phyloP scores from a whole-genome alignment of 1,140 invertebrate genomes.

The Calliopsis andreniformis region DNA sequence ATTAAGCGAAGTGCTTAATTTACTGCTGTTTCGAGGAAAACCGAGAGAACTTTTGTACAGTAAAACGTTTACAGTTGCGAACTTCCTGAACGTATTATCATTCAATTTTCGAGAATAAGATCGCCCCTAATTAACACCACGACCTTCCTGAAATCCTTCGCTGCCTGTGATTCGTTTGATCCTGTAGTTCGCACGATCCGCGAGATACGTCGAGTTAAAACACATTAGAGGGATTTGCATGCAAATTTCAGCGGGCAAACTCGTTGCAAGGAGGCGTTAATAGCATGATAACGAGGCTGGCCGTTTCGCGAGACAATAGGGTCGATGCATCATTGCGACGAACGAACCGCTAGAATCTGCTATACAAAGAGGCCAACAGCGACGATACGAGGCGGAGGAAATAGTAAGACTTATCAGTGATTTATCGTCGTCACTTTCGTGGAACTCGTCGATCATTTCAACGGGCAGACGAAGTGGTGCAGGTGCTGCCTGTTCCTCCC shows the following conservation, averaged over 20 bases:
- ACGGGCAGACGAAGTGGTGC: slow-evolving; percentile 14
- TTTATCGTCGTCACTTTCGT: slow-evolving; percentile 58
- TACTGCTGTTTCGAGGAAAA: too few species aligned
- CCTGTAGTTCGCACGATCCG: not conserved
- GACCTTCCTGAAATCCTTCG: not conserved
- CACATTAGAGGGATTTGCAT: slow-evolving; percentile 19
- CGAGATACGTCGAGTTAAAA: not conserved
- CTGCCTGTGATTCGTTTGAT: slow-evolving; percentile 15
- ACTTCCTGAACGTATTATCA: too few species aligned
- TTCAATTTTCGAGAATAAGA: not conserved
- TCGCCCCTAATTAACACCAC: not conserved
- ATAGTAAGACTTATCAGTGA: slow-evolving; percentile 44
- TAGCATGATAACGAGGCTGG: slow-evolving; percentile 51
- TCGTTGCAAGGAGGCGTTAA: slow-evolving; percentile 48
- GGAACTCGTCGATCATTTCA: slow-evolving; percentile 58
- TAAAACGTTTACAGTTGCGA: too few species aligned
- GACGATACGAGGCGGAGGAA: slow-evolving; percentile 8
- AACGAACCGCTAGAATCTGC: not conserved
- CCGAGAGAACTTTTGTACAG: too few species aligned
- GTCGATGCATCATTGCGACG: slow-evolving; percentile 12
- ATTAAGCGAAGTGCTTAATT: not conserved
- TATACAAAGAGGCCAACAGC: slow-evolving; percentile 39
- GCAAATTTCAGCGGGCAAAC: slow-evolving; percentile 44
- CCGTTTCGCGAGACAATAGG: slow-evolving; percentile 43
- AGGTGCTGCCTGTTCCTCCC: not conserved